Conservation (phyloP, 2,888 invertebrate genomes). For the Tenthredo livida region DNA sequence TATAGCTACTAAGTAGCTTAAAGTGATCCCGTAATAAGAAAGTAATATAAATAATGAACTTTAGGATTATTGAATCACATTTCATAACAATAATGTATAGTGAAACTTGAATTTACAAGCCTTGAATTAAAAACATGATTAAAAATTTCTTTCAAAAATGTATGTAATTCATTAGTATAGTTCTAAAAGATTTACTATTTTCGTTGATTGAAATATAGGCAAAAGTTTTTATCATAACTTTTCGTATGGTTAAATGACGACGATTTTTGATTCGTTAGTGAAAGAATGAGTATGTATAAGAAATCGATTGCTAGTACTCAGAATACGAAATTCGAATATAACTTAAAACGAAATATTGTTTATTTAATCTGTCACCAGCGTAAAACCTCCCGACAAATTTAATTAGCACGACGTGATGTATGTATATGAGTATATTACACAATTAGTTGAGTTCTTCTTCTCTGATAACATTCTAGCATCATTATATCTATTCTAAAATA, state of each 20-base stretch:
- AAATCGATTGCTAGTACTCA: not conserved
- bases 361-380: conserved; percentile 47
- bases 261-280: not conserved
- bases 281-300: conserved; percentile 11
- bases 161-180: not conserved
- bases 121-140: not conserved
- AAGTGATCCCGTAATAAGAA: not conserved
- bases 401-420: conserved; percentile 42
- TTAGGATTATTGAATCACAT: not conserved
- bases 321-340: not conserved
- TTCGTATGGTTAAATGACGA: not conserved
- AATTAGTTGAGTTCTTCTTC: conserved; percentile 24
- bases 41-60: not conserved
- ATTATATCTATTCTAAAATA: conserved; percentile 6
- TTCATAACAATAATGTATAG: conserved; percentile 18
- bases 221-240: conserved; percentile 24
- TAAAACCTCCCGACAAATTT: not conserved
- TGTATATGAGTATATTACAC: conserved; percentile 52
- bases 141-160: not conserved
- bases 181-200: conserved; percentile 8
- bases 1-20: not conserved
- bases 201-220: conserved; percentile 39
- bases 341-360: conserved; percentile 34
- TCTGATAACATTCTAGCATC: not conserved
- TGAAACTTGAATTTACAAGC: conserved; percentile 25